Evolutionary conservation across 2,113 vertebrate genomes (phyloP).

Genomic region (Cynoglossus semilaevis): DNA sequence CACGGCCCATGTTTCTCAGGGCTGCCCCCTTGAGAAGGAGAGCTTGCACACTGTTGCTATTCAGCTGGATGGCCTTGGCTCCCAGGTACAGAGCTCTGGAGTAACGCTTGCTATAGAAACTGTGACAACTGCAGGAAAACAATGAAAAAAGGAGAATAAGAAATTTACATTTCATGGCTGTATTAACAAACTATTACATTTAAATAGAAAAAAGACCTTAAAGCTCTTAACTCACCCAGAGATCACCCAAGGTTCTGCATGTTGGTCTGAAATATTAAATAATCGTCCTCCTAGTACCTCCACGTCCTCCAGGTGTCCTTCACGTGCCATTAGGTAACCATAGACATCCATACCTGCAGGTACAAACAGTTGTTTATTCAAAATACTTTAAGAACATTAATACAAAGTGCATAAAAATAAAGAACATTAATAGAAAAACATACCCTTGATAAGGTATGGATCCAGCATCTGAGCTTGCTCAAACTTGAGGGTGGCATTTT

Average conservation of each 20-base stretch:
- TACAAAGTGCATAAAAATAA: not conserved
- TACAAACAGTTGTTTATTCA: not conserved
- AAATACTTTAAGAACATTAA: not conserved
- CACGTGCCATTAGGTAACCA: constrained; percentile 92
- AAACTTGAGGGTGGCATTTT: constrained; percentile 96
- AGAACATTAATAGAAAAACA: not conserved
- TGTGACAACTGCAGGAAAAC: constrained; percentile 85
- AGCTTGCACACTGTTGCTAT: constrained; percentile 96
- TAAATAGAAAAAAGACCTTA: not conserved
- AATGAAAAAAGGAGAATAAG: constrained; percentile 6
- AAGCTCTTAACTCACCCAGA: constrained; percentile 81
- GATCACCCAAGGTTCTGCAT: constrained; percentile 97
- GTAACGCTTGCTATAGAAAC: constrained; percentile 97
- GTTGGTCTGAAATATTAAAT: constrained; percentile 98
- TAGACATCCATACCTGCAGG: constrained; percentile 96
- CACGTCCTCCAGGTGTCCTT: constrained; percentile 95
- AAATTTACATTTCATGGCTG: not conserved
- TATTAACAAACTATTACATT: no score
- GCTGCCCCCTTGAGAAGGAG: constrained; percentile 94
- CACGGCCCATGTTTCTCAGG: constrained; percentile 92
- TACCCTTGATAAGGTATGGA: constrained; percentile 96
- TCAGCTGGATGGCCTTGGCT: constrained; percentile 97
- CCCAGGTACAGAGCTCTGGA: constrained; percentile 95
- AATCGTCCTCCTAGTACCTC: constrained; percentile 94
- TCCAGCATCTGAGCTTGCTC: constrained; percentile 98